Evolutionary conservation across 2,888 invertebrate genomes (phyloP).

Genomic region (Nephrotoma guestfalica): DNA sequence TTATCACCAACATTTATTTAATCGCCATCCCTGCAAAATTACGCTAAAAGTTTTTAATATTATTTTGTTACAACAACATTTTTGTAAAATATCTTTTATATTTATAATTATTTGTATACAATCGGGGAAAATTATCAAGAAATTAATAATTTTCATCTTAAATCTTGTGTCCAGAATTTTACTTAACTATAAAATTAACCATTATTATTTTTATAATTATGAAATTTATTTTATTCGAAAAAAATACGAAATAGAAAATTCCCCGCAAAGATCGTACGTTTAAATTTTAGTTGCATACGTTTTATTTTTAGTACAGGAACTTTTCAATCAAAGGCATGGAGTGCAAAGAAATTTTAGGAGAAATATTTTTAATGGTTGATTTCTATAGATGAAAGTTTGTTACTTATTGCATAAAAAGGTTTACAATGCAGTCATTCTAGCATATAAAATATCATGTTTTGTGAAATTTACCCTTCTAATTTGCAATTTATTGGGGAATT

Average conservation of each 20-base stretch:
- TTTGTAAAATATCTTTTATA: neutral
- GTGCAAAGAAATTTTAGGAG: too few relatives aligned
- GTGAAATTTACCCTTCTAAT: too few relatives aligned
- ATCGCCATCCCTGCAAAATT: neutral
- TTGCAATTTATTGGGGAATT: too few relatives aligned
- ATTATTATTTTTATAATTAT: neutral
- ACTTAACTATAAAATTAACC: neutral
- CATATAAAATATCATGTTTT: too few relatives aligned
- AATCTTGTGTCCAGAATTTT: neutral
- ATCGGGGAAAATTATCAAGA: neutral
- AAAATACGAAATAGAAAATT: neutral
- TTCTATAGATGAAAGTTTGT: too few relatives aligned
- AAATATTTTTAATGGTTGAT: too few relatives aligned
- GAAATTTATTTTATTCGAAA: neutral
- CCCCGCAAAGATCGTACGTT: neutral
- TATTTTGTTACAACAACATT: neutral
- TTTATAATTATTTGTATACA: neutral
- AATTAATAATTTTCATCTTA: neutral
- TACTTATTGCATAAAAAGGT: too few relatives aligned
- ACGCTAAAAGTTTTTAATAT: neutral
- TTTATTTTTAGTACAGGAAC: too few relatives aligned
- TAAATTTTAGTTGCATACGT: neutral
- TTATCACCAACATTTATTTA: neutral
- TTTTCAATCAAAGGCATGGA: too few relatives aligned
- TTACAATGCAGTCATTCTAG: too few relatives aligned